These are phyloP conservation scores for Physeter macrocephalus DNA, from an alignment of 2,113 vertebrate genomes.

Conservation along the genomic window DNA sequence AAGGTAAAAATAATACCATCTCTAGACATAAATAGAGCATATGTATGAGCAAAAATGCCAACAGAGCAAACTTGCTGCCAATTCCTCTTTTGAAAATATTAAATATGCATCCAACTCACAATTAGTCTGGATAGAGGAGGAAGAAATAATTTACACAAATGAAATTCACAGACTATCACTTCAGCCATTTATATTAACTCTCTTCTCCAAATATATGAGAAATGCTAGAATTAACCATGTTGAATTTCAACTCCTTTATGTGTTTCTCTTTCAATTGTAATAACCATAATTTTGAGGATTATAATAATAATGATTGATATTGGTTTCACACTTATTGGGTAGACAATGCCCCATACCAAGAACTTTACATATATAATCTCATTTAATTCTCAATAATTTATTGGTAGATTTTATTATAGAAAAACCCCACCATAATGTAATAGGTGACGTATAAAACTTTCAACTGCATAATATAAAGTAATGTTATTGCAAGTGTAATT, in stretches of 20 bases:
- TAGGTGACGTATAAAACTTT: background rate
- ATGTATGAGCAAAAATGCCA: slow-evolving; percentile 22
- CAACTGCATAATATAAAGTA: background rate
- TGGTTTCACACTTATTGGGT: background rate
- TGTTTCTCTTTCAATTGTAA: background rate
- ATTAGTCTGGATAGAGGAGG: background rate
- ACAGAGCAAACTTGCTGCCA: slow-evolving; percentile 15
- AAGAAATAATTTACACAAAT: background rate
- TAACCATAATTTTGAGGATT: background rate
- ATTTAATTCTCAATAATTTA: background rate
- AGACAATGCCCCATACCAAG: background rate
- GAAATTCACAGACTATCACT: slow-evolving; percentile 26
- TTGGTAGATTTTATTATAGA: background rate
- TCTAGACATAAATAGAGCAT: slow-evolving; percentile 2
- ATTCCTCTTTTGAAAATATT: slow-evolving; percentile 14
- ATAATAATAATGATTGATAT: background rate
- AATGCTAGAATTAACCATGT: background rate
- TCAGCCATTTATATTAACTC: background rate
- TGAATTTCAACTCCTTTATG: background rate
- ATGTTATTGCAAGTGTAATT: background rate
- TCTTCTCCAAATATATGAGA: background rate
- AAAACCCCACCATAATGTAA: background rate
- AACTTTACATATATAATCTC: background rate
- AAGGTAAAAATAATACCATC: slow-evolving; percentile 43
- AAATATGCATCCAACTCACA: slow-evolving; percentile 34